Conservation (phyloP, 2,797 vertebrate genomes). For the Amblyraja radiata region DNA sequence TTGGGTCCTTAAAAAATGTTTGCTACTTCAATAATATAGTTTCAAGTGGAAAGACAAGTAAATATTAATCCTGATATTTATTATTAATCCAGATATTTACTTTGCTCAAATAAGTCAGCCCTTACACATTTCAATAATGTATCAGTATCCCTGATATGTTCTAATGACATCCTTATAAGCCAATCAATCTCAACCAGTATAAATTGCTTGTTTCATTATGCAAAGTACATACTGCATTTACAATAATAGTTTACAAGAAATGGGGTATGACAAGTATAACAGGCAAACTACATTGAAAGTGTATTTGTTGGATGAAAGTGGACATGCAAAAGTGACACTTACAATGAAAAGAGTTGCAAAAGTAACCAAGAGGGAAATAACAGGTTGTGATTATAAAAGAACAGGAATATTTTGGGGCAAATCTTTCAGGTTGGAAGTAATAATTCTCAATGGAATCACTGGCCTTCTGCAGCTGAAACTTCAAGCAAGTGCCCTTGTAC, state of each 20-base stretch:
- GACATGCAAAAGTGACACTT: background rate
- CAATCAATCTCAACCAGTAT: background rate
- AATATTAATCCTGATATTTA: background rate
- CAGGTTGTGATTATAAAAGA: background rate
- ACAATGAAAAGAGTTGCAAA: background rate
- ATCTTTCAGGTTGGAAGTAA: no score
- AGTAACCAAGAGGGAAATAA: background rate
- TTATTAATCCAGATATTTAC: background rate
- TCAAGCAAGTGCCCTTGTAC: no score
- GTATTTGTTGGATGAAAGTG: background rate
- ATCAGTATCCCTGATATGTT: background rate
- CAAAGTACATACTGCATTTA: background rate
- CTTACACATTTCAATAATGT: background rate
- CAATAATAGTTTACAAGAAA: background rate
- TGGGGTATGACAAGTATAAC: background rate
- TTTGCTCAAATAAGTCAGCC: background rate
- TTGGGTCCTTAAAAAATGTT: background rate
- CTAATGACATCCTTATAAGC: background rate
- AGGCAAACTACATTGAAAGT: background rate
- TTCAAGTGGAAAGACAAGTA: background rate
- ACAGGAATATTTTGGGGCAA: no score
- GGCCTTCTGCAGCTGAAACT: no score
- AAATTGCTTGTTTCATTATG: slow-evolving; percentile 6
- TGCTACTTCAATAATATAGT: background rate
- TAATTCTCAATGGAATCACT: no score